Evolutionary conservation across 1,140 invertebrate species (phyloP).

Genomic region (Brachystomella parvula): DNA sequence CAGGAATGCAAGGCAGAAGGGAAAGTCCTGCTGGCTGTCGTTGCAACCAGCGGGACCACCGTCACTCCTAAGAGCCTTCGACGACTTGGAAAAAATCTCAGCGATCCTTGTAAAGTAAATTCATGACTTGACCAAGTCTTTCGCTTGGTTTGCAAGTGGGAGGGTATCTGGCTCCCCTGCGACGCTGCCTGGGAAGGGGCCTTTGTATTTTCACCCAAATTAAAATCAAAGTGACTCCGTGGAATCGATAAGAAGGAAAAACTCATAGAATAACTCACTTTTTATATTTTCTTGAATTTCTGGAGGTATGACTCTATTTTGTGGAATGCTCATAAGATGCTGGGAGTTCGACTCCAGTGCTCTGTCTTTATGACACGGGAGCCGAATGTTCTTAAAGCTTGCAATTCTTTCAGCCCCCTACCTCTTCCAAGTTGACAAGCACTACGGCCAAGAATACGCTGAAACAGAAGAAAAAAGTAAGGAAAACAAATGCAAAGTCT

Average conservation of each 20-base stretch:
- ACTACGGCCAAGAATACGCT: slow-evolving; percentile 82
- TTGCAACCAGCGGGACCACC: slow-evolving; percentile 65
- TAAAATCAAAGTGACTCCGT: slow-evolving; percentile 41
- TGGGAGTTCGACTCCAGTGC: slow-evolving; percentile 80
- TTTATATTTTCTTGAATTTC: too few species aligned
- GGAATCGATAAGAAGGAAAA: slow-evolving; percentile 27
- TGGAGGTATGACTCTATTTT: slow-evolving; percentile 71
- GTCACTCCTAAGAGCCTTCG: slow-evolving; percentile 76
- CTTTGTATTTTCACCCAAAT: slow-evolving; percentile 46
- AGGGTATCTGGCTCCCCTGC: slow-evolving; percentile 53
- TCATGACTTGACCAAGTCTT: slow-evolving; percentile 9
- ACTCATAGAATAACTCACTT: neutral
- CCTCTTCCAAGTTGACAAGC: slow-evolving; percentile 86
- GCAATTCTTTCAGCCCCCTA: slow-evolving; percentile 72
- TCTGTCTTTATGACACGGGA: slow-evolving; percentile 66
- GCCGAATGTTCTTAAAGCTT: slow-evolving; percentile 55
- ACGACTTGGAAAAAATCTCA: slow-evolving; percentile 62
- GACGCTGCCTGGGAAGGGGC: slow-evolving; percentile 55
- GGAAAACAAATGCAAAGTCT: too few species aligned
- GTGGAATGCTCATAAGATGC: slow-evolving; percentile 92
- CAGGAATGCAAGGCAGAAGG: slow-evolving; percentile 44
- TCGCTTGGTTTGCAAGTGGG: slow-evolving; percentile 44
- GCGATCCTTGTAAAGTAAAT: neutral
- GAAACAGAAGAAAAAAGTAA: slow-evolving; percentile 74
- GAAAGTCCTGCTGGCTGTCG: slow-evolving; percentile 58